Evolutionary conservation across 2,888 invertebrate genomes (phyloP).

Genomic region (Aphodius granarius): DNA sequence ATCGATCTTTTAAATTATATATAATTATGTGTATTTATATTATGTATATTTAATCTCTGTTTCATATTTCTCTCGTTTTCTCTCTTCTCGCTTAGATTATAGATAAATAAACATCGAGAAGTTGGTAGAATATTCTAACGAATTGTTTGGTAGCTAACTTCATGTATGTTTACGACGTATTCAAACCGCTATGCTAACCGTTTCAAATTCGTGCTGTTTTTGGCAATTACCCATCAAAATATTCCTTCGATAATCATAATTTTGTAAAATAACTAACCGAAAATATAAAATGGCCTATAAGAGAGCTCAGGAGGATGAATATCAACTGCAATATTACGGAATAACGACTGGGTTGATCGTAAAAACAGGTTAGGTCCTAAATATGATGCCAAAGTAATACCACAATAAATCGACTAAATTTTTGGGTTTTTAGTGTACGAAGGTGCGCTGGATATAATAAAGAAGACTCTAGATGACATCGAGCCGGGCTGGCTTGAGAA

Average conservation of each 20-base stretch:
- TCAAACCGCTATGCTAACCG: too few species aligned
- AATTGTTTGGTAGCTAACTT: background rate
- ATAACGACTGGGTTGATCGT: background rate
- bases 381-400: background rate
- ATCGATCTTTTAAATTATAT: too few species aligned
- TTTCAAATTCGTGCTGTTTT: too few species aligned
- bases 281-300: constrained; percentile 1
- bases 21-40: too few species aligned
- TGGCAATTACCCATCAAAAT: too few species aligned
- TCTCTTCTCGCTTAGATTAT: too few species aligned
- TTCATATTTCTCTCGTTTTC: too few species aligned
- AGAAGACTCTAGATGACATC: background rate
- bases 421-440: constrained; percentile 3
- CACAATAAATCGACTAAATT: background rate
- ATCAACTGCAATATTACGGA: constrained; percentile 15
- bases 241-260: too few species aligned
- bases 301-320: constrained; percentile 9
- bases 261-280: background rate
- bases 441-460: background rate
- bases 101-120: too few species aligned
- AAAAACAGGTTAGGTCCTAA: too few species aligned
- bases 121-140: too few species aligned
- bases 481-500: background rate
- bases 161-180: background rate
- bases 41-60: too few species aligned